phyloP scores from a whole-genome alignment of 1,140 invertebrate genomes.

The Coelopa frigida region DNA sequence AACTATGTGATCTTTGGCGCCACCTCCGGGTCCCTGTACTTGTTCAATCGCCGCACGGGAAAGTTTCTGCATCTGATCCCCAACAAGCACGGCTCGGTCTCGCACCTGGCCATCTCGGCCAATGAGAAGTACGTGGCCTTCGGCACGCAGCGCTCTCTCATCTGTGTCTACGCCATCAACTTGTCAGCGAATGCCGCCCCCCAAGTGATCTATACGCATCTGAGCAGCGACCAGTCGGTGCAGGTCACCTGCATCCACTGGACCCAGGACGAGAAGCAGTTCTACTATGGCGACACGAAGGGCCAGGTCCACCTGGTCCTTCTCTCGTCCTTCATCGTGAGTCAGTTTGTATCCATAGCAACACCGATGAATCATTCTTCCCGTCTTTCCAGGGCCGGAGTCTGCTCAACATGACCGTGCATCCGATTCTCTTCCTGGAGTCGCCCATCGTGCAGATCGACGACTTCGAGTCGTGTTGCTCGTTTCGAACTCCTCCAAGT shows the following conservation, averaged over 20 bases:
- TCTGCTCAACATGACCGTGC: slow-evolving; percentile 42
- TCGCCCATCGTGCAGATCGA: slow-evolving; percentile 67
- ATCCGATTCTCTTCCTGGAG: slow-evolving; percentile 58
- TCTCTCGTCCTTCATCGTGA: slow-evolving; percentile 35
- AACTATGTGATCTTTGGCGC: slow-evolving; percentile 67
- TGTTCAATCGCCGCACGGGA: slow-evolving; percentile 59
- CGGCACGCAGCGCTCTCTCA: slow-evolving; percentile 57
- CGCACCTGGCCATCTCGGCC: slow-evolving; percentile 59
- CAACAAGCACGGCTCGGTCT: slow-evolving; percentile 67
- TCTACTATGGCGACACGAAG: slow-evolving; percentile 38
- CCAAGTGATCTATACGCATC: slow-evolving; percentile 35
- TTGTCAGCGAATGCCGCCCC: slow-evolving; percentile 37
- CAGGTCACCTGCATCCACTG: slow-evolving; percentile 39
- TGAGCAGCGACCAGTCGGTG: slow-evolving; percentile 30
- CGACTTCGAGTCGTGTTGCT: slow-evolving; percentile 57
- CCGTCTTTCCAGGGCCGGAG: slow-evolving; percentile 27
- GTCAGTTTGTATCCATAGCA: slow-evolving; percentile 1
- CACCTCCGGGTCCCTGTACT: slow-evolving; percentile 69
- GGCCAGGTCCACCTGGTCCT: slow-evolving; percentile 39
- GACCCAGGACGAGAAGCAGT: slow-evolving; percentile 43
- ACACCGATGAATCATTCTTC: background rate
- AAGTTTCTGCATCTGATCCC: slow-evolving; percentile 69
- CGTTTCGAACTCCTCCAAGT: slow-evolving; percentile 64
- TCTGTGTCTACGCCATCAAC: slow-evolving; percentile 55
- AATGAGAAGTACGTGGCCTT: slow-evolving; percentile 67